A percentile compares a stretch with the other conserved stretches of the same genome.
Conservation (phyloP, 1,140 invertebrate species). For the Heterodera carotae region DNA sequence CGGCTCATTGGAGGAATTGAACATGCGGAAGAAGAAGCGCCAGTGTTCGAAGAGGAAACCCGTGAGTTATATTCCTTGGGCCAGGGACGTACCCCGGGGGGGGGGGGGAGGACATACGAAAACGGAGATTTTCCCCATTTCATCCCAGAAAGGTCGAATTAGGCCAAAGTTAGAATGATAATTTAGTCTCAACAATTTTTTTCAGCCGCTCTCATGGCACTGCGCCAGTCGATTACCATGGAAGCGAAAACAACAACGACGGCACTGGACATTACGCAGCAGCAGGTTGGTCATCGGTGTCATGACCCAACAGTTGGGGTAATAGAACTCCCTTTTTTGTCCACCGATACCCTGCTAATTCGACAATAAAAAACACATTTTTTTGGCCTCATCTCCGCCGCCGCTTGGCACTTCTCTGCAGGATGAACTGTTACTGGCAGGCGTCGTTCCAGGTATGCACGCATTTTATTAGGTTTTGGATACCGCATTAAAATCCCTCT, state of each 20-base stretch:
- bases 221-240: neutral
- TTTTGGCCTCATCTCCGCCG: neutral
- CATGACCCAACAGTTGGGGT: no score
- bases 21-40: neutral
- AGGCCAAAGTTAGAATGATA: no score
- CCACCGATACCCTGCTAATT: no score
- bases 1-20: no score
- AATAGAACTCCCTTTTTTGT: no score
- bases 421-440: slow-evolving; percentile 33
- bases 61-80: neutral
- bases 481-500: no score
- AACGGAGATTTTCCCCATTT: no score
- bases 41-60: neutral
- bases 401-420: slow-evolving; percentile 36
- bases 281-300: neutral
- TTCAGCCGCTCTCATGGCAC: neutral
- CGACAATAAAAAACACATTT: neutral
- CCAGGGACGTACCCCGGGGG: no score
- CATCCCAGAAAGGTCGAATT: no score
- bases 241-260: neutral
- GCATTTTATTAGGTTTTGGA: neutral
- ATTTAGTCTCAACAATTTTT: neutral
- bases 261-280: neutral
- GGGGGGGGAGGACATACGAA: no score
- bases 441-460: neutral